phyloP scores from a whole-genome alignment of 1,140 invertebrate species.

The Homarus americanus region DNA sequence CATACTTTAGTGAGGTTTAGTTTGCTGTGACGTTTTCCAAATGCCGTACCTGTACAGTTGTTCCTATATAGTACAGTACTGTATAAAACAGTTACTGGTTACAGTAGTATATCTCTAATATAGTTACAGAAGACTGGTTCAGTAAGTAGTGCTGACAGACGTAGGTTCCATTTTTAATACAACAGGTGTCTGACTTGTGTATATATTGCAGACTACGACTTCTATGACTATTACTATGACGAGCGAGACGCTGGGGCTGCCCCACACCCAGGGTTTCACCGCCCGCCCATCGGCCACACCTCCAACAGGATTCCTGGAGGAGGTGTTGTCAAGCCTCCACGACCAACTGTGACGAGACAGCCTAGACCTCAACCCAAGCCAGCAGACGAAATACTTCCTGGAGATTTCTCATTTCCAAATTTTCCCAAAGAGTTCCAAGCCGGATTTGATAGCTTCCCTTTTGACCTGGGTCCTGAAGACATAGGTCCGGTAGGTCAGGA shows the following conservation, averaged over 20 bases:
- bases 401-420: conserved; percentile 18
- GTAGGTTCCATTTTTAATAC: no score
- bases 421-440: conserved; percentile 38
- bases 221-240: conserved; percentile 64
- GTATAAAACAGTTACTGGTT: no score
- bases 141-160: no score
- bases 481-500: not conserved
- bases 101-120: no score
- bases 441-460: conserved; percentile 53
- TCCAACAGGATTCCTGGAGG: conserved; percentile 27
- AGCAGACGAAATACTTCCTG: conserved; percentile 19
- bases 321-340: not conserved
- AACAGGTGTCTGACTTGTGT: not conserved
- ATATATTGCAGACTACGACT: conserved; percentile 64
- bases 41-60: no score
- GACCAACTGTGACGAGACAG: not conserved
- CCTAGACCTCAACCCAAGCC: conserved; percentile 10
- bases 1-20: no score
- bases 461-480: conserved; percentile 14
- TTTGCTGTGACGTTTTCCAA: not conserved
- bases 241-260: not conserved
- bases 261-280: not conserved
- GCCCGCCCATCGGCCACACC: not conserved
- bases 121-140: no score
- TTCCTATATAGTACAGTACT: no score